Evolutionary conservation across 2,113 vertebrate genomes (phyloP).

Genomic region (Pseudorasbora parva): DNA sequence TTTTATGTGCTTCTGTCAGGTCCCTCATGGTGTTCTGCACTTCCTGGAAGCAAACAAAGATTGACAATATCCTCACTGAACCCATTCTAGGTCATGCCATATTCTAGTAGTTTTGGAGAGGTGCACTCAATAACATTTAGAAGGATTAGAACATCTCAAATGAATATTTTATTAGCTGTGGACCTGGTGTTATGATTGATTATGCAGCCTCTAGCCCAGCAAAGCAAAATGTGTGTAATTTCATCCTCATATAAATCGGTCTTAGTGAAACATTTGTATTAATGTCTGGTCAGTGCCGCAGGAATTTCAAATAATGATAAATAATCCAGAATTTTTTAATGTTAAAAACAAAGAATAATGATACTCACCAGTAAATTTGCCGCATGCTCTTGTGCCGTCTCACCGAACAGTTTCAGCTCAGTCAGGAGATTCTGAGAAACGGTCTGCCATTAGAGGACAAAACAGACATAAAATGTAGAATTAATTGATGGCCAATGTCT

Average conservation of each 20-base stretch:
- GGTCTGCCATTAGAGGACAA: conserved; percentile 61
- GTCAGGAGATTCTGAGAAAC: conserved; percentile 67
- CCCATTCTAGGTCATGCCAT: not conserved
- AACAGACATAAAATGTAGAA: not conserved
- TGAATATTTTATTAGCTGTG: conserved; percentile 10
- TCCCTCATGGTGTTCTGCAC: conserved; percentile 66
- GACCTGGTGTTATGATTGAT: not conserved
- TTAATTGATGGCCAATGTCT: not conserved
- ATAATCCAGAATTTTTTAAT: not conserved
- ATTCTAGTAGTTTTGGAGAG: conserved; percentile 21
- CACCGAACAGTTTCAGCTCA: conserved; percentile 68
- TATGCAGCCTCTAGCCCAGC: conserved; percentile 14
- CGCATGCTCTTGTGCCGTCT: conserved; percentile 61
- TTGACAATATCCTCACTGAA: not conserved
- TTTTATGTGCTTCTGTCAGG: conserved; percentile 60
- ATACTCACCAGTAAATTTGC: conserved; percentile 64
- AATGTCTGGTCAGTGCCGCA: conserved; percentile 2
- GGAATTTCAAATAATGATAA: conserved; percentile 7
- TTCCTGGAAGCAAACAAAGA: conserved; percentile 58
- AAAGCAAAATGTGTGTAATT: conserved; percentile 26
- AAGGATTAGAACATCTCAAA: conserved; percentile 23
- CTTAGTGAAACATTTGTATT: conserved; percentile 19
- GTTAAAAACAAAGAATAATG: not conserved
- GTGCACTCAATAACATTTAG: conserved; percentile 11
- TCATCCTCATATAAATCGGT: conserved; percentile 16